Base-by-base conservation (phyloP, 2,888 invertebrate genomes). In the Epistrophe grossulariae region DNA sequence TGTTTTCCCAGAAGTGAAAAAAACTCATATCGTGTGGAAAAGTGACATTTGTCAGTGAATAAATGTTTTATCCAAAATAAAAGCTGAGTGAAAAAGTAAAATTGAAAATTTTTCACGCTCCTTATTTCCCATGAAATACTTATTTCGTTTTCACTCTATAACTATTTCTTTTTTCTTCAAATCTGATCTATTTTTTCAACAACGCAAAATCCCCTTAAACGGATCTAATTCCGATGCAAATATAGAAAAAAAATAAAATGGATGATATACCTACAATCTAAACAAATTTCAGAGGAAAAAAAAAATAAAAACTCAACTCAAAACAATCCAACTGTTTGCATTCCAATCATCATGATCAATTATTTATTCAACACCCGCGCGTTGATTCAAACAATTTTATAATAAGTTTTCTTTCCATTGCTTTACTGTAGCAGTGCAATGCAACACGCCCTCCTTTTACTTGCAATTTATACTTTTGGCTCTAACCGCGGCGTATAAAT, bases 291-390 rank as follows among this genome's bases (percentile, higher is more conserved):
- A 40, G 15, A 15, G 11, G 9, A 40, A 15, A 52, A 24, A 24
- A 24, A 24, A 24, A 24, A 24, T 2, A 1, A 1, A 24, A 2
- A 68, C 40, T 19, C 50, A 55, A 50, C 8, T 31, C 52, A 31
- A 15, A 43, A 45, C 64, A 64, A 64, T 57, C 40, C 52, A 77
- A 60, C 76, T 45, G 71, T 24, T 55, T 55, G 52, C 74, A 77
- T 71, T 66, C 77, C 62, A 45, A 43, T 60, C 48, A 82, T 83
- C 83, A n/a, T 55, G 66, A 79, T 80, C 74, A 79, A 84, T 79
- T 84, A 84, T 74, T 71, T 59, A 84, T 84, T 84, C 84, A 79
- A 76, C 76, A 76, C 79, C 71, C 79, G 79, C 79, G 79, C 79
- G 76, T 84, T 77, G 68, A 50, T 68, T 68, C 68, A 35, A 68